Conservation (phyloP, 1,140 invertebrate species). For the Alviniconcha marisindica region DNA sequence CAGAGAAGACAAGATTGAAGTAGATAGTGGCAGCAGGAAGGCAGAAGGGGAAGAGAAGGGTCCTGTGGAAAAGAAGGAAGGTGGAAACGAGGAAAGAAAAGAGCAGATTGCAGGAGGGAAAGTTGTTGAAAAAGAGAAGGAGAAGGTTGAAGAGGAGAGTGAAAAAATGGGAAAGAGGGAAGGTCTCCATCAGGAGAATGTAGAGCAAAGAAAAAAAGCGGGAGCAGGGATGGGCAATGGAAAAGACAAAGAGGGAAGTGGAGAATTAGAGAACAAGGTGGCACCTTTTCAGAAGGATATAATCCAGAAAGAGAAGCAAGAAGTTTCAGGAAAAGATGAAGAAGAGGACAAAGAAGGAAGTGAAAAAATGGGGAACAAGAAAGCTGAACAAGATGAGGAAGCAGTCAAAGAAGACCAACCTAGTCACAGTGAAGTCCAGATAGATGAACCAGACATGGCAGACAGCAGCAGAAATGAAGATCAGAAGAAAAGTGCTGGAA, state of each 20-base stretch:
- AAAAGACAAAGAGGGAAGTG: too few relatives aligned
- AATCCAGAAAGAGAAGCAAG: constrained; percentile 21
- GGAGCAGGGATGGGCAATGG: too few relatives aligned
- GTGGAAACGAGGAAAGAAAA: constrained; percentile 30
- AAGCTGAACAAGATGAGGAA: constrained; percentile 21
- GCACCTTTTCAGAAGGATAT: too few relatives aligned
- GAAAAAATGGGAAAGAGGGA: too few relatives aligned
- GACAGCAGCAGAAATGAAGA: constrained; percentile 1
- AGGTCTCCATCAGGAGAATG: too few relatives aligned
- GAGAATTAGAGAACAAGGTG: constrained; percentile 24
- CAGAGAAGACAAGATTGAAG: constrained; percentile 29
- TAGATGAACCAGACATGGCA: constrained; percentile 3
- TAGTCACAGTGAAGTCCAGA: too few relatives aligned
- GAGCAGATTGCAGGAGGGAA: too few relatives aligned
- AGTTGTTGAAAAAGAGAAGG: too few relatives aligned
- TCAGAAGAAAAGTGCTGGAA: neutral
- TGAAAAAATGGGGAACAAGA: neutral
- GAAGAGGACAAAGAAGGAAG: constrained; percentile 34
- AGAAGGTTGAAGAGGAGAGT: too few relatives aligned
- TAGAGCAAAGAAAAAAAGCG: too few relatives aligned
- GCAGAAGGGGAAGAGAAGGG: constrained; percentile 34
- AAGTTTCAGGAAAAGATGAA: neutral
- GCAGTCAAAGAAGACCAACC: constrained; percentile 31
- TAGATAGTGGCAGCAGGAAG: constrained; percentile 19
- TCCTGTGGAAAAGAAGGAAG: constrained; percentile 41